Evolutionary conservation across 2,888 invertebrate species (phyloP).

Genomic region (Scaptomyza tumidula): DNA sequence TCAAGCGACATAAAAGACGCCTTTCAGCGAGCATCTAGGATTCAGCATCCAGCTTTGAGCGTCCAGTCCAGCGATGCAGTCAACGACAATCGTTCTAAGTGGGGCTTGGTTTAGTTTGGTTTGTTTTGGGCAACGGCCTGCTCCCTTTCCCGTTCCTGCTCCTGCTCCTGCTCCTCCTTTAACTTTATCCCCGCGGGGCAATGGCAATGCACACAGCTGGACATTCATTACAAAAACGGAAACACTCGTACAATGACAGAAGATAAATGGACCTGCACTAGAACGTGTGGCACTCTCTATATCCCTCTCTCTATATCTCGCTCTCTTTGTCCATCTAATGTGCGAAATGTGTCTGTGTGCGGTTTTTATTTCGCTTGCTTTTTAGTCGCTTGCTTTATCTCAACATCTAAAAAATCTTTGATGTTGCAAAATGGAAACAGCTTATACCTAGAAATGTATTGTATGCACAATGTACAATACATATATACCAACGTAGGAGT

Average conservation of each 20-base stretch:
- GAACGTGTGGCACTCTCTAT: slow-evolving; percentile 62
- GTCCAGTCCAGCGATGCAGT: slow-evolving; percentile 19
- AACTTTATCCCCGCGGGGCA: slow-evolving; percentile 61
- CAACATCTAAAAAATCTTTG: slow-evolving; percentile 75
- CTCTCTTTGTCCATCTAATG: slow-evolving; percentile 16
- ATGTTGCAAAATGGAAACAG: slow-evolving; percentile 72
- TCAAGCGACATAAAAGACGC: slow-evolving; percentile 79
- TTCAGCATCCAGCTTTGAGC: slow-evolving; percentile 4
- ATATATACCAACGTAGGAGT: neutral
- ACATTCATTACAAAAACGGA: slow-evolving; percentile 80
- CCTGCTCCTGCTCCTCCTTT: slow-evolving; percentile 4
- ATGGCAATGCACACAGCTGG: slow-evolving; percentile 77
- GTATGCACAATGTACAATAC: slow-evolving; percentile 1
- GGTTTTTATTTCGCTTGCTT: slow-evolving; percentile 62
- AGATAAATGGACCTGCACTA: slow-evolving; percentile 78
- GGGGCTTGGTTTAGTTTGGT: slow-evolving; percentile 50
- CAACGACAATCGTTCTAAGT: slow-evolving; percentile 69
- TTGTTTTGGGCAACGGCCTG: slow-evolving; percentile 33
- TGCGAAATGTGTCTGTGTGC: slow-evolving; percentile 56
- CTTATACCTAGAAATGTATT: slow-evolving; percentile 52
- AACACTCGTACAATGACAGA: slow-evolving; percentile 78
- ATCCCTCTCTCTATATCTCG: slow-evolving; percentile 10
- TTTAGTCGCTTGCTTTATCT: slow-evolving; percentile 77
- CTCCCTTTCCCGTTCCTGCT: neutral
- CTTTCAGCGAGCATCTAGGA: slow-evolving; percentile 71